phyloP scores from a whole-genome alignment of 2,888 invertebrate species.

The Drosophila flavopinicola region DNA sequence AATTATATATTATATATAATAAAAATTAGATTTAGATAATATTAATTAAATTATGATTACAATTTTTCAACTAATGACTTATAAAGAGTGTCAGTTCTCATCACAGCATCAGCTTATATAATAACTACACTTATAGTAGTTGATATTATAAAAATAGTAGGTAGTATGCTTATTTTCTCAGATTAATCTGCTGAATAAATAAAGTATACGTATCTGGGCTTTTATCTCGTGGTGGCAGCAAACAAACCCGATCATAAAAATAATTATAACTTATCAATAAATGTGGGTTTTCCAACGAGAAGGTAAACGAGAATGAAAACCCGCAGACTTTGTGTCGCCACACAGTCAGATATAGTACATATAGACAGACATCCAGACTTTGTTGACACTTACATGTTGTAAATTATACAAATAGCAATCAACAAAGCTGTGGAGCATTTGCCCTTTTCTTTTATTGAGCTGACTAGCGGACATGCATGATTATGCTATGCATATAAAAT shows the following conservation, averaged over 20 bases:
- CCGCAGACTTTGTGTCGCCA: conserved; percentile 70
- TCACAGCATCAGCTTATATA: no score
- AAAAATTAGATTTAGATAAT: no score
- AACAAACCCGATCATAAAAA: conserved; percentile 67
- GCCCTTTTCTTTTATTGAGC: conserved; percentile 8
- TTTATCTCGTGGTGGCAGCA: conserved; percentile 64
- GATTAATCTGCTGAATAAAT: conserved; percentile 35
- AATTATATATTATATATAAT: no score
- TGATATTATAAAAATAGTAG: no score
- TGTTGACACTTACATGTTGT: conserved; percentile 61
- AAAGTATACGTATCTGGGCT: conserved; percentile 19
- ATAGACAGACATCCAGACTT: conserved; percentile 14
- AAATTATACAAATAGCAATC: conserved; percentile 65
- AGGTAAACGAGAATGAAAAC: conserved; percentile 35
- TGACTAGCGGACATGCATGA: neutral
- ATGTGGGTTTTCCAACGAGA: conserved; percentile 25
- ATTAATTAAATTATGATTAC: no score
- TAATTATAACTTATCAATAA: conserved; percentile 76
- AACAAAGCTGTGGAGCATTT: conserved; percentile 43
- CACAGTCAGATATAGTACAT: conserved; percentile 22
- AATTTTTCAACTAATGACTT: no score
- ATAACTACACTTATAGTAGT: no score
- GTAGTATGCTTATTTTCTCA: neutral
- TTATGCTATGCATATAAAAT: neutral
- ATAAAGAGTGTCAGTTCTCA: no score